Evolutionary conservation across 2,888 invertebrate genomes (phyloP), one percentile per base, ranked within the genome.

Genomic region (Caenorhabditis sp.): DNA sequence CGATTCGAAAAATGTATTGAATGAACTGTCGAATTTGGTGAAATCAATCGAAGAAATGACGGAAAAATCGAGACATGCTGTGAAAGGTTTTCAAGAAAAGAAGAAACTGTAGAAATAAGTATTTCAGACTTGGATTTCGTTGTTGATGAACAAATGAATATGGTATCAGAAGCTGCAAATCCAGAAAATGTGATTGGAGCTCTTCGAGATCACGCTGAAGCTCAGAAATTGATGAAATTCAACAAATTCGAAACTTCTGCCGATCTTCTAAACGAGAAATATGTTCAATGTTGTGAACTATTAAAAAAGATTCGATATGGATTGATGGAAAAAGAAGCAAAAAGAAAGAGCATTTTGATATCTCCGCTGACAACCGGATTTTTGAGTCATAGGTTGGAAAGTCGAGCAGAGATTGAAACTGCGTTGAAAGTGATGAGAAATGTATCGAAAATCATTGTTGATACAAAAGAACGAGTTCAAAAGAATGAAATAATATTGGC

Each of bases 351-450:
- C 5, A 26, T 17, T 23, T 31, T 72, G 3, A 49, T 72, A 24
- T 67, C 72, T 1, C 72, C 72, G 1, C 54, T 72, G n/a, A 58
- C 67, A n/a, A 27, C 19, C n/a, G 67, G 51, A 2, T 58, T 53
- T 27, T 36, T 60, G 24, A 62, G 62, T 58, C 67, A 43, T 3
- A 43, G 58, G 17, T 58, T 68, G 31, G 62, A 53, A 26, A n/a
- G 37, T 8, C 62, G 61, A 10, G 31, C 51, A 10, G 73, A 73
- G n/a, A 58, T 49, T 0, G 68, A 73, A 19, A 50, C 65, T 17
- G 68, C 73, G 6, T 55, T 73, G n/a, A 68, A 68, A 65, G 73
- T 73, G 26, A 68, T 73, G 68, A 65, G 73, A 0, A 73, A 73
- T 59, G 62, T 73, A 10, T 49, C 73, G 23, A 65, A 66, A 21